Percentiles rank a stretch among this genome's conserved stretches.
Conservation (phyloP, 2,113 vertebrate genomes). For the Phodopus roborovskii region DNA sequence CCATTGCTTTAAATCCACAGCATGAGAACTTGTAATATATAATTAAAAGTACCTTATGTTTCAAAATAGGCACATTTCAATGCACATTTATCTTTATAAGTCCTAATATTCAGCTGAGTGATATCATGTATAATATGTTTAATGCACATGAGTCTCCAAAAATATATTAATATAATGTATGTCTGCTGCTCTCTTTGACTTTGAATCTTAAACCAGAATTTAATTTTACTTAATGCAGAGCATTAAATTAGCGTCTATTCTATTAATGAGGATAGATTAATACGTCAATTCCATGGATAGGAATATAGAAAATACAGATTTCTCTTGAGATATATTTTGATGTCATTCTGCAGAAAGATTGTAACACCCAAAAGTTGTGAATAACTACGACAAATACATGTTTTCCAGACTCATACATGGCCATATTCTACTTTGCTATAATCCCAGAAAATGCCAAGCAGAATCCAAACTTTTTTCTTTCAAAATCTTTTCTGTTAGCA, state of each 20-base stretch:
- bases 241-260: slow-evolving; percentile 5
- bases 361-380: not conserved
- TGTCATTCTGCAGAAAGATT: not conserved
- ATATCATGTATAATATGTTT: not conserved
- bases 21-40: not conserved
- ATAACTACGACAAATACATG: not conserved
- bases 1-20: not conserved
- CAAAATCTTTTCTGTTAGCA: not conserved
- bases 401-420: not conserved
- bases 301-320: not conserved
- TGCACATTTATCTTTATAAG: not conserved
- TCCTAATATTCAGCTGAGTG: not conserved
- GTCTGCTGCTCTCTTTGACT: not conserved
- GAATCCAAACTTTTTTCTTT: not conserved
- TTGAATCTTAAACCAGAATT: slow-evolving; percentile 6
- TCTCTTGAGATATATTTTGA: not conserved
- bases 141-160: not conserved
- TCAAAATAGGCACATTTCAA: not conserved
- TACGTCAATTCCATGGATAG: not conserved
- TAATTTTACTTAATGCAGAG: not conserved
- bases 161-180: not conserved
- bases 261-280: not conserved
- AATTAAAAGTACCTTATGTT: not conserved
- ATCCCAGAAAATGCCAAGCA: not conserved
- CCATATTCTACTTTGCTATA: not conserved